Conservation (phyloP, 2,113 vertebrate genomes). For the Chaetodon auriga region DNA sequence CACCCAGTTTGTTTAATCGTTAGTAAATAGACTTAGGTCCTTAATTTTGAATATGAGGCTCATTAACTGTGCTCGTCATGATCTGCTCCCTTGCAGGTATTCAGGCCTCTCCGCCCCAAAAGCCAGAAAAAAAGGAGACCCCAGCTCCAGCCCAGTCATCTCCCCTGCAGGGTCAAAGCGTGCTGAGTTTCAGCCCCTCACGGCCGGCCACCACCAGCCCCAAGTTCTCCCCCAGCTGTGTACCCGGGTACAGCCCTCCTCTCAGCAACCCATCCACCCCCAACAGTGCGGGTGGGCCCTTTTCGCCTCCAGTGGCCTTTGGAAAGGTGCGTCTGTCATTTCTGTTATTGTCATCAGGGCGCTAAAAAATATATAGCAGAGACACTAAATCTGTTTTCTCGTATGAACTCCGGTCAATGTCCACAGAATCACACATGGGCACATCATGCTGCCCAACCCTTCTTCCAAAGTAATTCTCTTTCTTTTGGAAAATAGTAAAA, state of each 20-base stretch:
- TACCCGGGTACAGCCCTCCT: conserved; percentile 89
- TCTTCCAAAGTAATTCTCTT: neutral
- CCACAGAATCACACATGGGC: too few species aligned
- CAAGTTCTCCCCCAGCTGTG: conserved; percentile 89
- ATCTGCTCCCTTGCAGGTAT: conserved; percentile 78
- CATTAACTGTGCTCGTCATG: neutral
- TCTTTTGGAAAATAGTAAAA: neutral
- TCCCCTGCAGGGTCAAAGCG: conserved; percentile 92
- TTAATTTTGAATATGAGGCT: neutral
- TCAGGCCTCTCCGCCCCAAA: conserved; percentile 85
- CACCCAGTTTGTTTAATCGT: neutral
- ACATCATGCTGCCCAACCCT: too few species aligned
- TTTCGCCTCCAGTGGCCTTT: conserved; percentile 82
- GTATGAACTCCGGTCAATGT: too few species aligned
- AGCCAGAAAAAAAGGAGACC: conserved; percentile 84
- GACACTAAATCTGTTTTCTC: too few species aligned
- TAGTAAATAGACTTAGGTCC: neutral
- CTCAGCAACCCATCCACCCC: conserved; percentile 84
- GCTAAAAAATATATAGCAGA: too few species aligned
- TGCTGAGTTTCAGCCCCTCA: conserved; percentile 94
- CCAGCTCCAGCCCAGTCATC: conserved; percentile 85
- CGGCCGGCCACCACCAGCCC: conserved; percentile 89
- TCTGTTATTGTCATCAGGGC: too few species aligned
- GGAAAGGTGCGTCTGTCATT: conserved; percentile 83
- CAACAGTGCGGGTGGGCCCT: conserved; percentile 78